Evolutionary conservation across 1,140 invertebrate species (phyloP), one percentile per base, ranked within the genome.

Genomic region (Dreissena polymorpha): DNA sequence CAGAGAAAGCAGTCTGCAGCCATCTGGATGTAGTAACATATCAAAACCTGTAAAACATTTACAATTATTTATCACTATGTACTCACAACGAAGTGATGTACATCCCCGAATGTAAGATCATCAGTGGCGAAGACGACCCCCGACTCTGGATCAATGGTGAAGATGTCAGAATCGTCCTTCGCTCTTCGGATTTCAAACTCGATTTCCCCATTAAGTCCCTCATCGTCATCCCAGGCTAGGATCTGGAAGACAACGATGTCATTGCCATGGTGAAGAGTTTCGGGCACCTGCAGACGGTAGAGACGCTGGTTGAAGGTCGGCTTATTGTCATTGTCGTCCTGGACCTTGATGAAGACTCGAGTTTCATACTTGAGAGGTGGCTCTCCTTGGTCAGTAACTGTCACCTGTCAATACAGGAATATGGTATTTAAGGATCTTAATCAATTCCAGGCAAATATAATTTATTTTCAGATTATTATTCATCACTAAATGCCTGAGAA

Each of bases 231-330:
- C 60, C 85, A 88, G 18, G 91, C 92, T 23, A 91, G 69, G 3
- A 92, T 89, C 14, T 90, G 85, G 53, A 86, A 86, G n/a, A 92
- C 83, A 3, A 84, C 85, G 55, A 90, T 85, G 70, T 90, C 87
- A 25, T 84, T 75, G 14, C 80, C 86, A 63, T 76, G 86, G 23
- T 80, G 73, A 39, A 76, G 60, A 13, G 86, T 71, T 21, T 79
- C 95, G 18, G 96, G 96, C 85, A 97, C 95, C 89, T 95, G 95
- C 75, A 98, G 94, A 86, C 96, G 95, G 92, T 97, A 97, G 85
- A 96, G 95, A 73, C 95, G 95, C 89, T 97, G 95, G 86, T 96
- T 95, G 92, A 98, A 98, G 86, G 95, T 97, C 95, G 91, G 94
- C 86, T 92, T 91, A 49, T 91, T 88, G 83, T 98, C 97, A 93